A percentile compares a stretch with the other conserved stretches of the same genome.
Evolutionary conservation across 2,797 vertebrate genomes (phyloP).

Genomic region (Peromyscus melanophrys): DNA sequence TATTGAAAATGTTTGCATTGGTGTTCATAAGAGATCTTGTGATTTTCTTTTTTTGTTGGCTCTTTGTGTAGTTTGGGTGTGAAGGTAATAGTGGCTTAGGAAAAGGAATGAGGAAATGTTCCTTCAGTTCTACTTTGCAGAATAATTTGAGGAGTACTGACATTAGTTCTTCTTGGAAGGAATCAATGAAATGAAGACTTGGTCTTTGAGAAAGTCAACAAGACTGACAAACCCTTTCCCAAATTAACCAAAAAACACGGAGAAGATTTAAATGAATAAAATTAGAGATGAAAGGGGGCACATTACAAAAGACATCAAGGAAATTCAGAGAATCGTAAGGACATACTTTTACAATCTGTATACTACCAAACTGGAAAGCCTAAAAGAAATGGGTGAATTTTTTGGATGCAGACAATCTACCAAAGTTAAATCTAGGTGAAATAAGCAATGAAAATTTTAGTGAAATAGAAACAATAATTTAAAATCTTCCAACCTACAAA

Average conservation of each 20-base stretch:
- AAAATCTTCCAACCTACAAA: neutral
- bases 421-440: neutral
- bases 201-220: neutral
- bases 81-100: neutral
- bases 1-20: neutral
- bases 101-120: neutral
- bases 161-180: neutral
- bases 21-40: neutral
- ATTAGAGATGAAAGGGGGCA: neutral
- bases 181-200: neutral
- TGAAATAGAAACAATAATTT: neutral
- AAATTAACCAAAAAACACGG: neutral
- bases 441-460: neutral
- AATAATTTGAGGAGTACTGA: neutral
- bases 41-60: neutral
- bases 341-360: neutral
- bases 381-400: neutral
- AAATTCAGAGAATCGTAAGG: neutral
- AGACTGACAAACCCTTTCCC: neutral
- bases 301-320: neutral
- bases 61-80: neutral
- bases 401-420: neutral
- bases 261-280: neutral
- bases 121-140: neutral
- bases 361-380: neutral